Conservation (phyloP, 2,797 vertebrate genomes). For the Eulemur albifrons region DNA sequence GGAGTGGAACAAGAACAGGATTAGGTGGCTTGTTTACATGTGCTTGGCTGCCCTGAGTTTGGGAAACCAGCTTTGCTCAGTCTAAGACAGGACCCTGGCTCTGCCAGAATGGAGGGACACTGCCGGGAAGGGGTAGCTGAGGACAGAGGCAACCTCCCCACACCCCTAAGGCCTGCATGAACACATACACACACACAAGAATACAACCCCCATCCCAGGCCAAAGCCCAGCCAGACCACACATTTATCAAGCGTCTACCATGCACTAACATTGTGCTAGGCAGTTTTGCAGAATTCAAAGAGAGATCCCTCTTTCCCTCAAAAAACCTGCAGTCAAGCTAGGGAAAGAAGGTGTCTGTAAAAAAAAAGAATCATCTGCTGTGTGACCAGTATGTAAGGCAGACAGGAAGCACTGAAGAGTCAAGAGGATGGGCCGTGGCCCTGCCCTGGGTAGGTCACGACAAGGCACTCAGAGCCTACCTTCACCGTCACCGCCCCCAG, state of each 20-base stretch:
- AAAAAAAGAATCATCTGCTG: not conserved
- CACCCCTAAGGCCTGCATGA: not conserved
- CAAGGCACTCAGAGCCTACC: not conserved
- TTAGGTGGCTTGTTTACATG: constrained; percentile 59
- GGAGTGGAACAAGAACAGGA: constrained; percentile 9
- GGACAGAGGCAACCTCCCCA: not conserved
- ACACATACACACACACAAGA: not conserved
- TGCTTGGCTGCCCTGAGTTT: constrained; percentile 43
- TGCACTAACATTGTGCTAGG: not conserved
- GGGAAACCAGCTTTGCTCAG: constrained; percentile 36
- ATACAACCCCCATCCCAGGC: not conserved
- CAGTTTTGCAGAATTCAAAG: not conserved
- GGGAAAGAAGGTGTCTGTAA: not conserved
- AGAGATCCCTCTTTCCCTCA: not conserved
- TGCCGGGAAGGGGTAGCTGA: constrained; percentile 38
- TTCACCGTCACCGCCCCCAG: no score
- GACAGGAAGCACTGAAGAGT: not conserved
- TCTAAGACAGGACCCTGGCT: not conserved
- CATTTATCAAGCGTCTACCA: not conserved
- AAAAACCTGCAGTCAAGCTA: not conserved
- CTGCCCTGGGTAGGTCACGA: not conserved
- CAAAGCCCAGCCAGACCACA: not conserved
- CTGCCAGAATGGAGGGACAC: not conserved
- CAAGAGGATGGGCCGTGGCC: not conserved
- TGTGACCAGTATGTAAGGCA: not conserved